Evolutionary conservation across 1,140 invertebrate species (phyloP).

Genomic region (Akabosia matsudoensis): DNA sequence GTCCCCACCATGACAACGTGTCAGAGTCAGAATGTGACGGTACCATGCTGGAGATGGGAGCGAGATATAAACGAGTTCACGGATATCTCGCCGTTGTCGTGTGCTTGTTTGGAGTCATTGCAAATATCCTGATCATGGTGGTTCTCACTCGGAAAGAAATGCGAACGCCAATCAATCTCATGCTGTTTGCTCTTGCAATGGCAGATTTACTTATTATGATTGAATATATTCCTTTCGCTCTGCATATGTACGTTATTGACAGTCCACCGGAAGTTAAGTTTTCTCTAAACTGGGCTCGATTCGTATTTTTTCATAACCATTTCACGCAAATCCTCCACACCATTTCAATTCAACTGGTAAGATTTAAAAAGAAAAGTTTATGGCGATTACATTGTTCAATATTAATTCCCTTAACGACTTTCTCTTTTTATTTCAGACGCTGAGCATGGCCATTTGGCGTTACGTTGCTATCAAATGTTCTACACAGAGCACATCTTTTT

Average conservation of each 20-base stretch:
- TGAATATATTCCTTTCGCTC: constrained; percentile 84
- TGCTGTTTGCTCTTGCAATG: constrained; percentile 82
- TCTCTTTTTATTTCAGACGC: constrained; percentile 23
- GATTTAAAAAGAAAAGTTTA: neutral
- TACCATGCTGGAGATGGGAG: constrained; percentile 50
- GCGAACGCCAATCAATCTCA: constrained; percentile 85
- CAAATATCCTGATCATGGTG: constrained; percentile 84
- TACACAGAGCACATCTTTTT: constrained; percentile 31
- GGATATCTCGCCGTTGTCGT: constrained; percentile 69
- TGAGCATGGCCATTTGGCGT: constrained; percentile 45
- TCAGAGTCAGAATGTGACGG: neutral
- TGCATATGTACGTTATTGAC: constrained; percentile 65
- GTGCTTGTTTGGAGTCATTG: constrained; percentile 80
- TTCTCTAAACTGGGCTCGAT: constrained; percentile 74
- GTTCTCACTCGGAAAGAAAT: constrained; percentile 83
- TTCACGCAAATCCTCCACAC: constrained; percentile 57
- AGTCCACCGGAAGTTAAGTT: constrained; percentile 55
- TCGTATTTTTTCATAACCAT: constrained; percentile 77
- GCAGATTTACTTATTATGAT: constrained; percentile 89
- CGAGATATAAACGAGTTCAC: constrained; percentile 57
- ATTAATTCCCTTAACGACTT: too few relatives aligned
- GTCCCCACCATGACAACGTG: neutral
- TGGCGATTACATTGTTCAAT: too few relatives aligned
- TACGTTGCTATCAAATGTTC: constrained; percentile 41
- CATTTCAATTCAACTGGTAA: constrained; percentile 42